Percentiles rank a stretch among this genome's conserved stretches.
Evolutionary conservation across 2,797 vertebrate species (phyloP).

Genomic region (Zalophus californianus): DNA sequence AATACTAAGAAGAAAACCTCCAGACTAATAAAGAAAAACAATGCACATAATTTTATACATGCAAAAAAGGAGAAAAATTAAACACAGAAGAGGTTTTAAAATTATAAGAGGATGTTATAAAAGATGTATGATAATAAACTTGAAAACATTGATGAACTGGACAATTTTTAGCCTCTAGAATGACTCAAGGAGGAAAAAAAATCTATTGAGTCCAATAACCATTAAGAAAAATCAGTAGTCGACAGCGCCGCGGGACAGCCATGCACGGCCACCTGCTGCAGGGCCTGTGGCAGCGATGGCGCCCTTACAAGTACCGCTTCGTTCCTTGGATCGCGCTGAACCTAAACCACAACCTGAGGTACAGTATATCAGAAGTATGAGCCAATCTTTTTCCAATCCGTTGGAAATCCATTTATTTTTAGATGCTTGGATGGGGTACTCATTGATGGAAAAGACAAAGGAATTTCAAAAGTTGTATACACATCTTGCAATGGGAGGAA

Average conservation of each 20-base stretch:
- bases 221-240: not conserved
- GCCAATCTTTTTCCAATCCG: slow-evolving; percentile 96
- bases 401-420: slow-evolving; percentile 96
- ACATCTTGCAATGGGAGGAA: slow-evolving; percentile 95
- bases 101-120: not conserved
- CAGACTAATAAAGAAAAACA: not conserved
- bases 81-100: not conserved
- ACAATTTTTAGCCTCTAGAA: not conserved
- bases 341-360: slow-evolving; percentile 83
- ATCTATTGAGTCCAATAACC: not conserved
- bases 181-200: not conserved
- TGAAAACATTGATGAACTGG: not conserved
- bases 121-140: not conserved
- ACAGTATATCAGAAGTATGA: slow-evolving; percentile 95
- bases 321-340: no score
- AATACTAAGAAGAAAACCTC: not conserved
- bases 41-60: not conserved
- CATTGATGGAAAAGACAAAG: slow-evolving; percentile 96
- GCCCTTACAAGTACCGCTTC: no score
- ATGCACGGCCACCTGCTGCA: no score
- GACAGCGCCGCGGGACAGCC: no score
- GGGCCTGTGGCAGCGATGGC: no score
- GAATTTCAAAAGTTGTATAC: slow-evolving; percentile 94
- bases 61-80: not conserved
- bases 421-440: slow-evolving; percentile 95